Base-by-base conservation (phyloP, 2,797 vertebrate species). In the Huso huso region DNA sequence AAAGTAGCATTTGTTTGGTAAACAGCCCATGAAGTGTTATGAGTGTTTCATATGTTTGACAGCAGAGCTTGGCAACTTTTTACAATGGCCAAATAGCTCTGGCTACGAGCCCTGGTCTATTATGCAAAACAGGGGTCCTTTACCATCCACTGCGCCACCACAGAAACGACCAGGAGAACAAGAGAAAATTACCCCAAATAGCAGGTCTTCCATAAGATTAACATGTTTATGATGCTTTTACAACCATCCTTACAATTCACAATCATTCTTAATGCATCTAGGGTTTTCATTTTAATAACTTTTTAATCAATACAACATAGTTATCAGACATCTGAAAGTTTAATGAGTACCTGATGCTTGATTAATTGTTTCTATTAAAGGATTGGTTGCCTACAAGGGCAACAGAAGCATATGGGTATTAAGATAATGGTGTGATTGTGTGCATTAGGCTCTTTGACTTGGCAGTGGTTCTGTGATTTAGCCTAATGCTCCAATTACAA, bases 371-470 rank as follows among this genome's bases (percentile, higher is more conserved):
- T 18, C 67, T 71, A 61, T 53, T 65, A 6, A 53, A 66, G 60
- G 37, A 62, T 51, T 73, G 52, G 23, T 52, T 62, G 70, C 62
- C 64, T 72, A 57, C 60, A 37, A 70, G 66, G 70, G 51, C 48
- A 68, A 70, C 77, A 75, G 70, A 70, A 79, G 76, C 76, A 66
- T 74, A 70, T 69, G 60, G 37, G 18, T 48, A 48, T 64, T 64
- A 63, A 49, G 50, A 66, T 61, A 62, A 58, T 18, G 59, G 37
- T 49, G 58, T n/a, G 48, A 51, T 70, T 74, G 68, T 68, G 57
- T 1, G 51, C 72, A 64, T 76, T 76, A 78, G 82, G 77, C 74
- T 77, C 77, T 80, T 81, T 73, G 79, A 78, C 77, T 73, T 72
- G 49, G 69, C 69, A 67, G 61, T 68, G 68, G 77, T 51, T 61